Evolutionary conservation across 1,140 invertebrate genomes (phyloP).

Genomic region (Drosophila novamexicana): DNA sequence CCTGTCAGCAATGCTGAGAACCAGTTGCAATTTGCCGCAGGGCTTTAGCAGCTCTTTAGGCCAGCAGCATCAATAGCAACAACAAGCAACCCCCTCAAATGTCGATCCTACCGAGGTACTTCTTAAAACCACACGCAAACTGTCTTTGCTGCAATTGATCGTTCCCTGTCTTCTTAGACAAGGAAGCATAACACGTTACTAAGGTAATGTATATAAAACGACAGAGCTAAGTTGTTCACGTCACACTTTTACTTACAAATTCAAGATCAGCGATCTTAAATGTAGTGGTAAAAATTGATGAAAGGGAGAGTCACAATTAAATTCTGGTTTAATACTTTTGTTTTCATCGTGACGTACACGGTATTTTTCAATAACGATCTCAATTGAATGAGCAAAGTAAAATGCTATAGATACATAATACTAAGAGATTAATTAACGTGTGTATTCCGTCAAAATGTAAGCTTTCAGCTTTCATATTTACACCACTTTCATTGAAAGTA

Average conservation of each 20-base stretch:
- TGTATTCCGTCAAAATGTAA: not conserved
- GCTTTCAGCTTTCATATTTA: not conserved
- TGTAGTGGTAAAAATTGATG: not conserved
- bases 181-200: not conserved
- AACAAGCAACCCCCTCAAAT: not conserved
- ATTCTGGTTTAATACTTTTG: no score
- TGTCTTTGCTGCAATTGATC: not conserved
- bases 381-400: no score
- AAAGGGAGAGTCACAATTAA: no score
- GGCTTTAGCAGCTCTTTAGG: slow-evolving; percentile 1
- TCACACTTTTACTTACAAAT: not conserved
- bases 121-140: not conserved
- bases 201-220: not conserved
- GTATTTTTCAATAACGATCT: no score
- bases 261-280: not conserved
- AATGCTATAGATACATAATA: not conserved
- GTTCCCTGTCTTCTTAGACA: not conserved
- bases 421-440: not conserved
- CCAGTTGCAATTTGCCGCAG: slow-evolving; percentile 42
- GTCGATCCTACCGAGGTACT: no score
- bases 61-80: not conserved
- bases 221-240: not conserved
- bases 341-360: no score
- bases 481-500: not conserved
- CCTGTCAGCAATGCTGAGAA: slow-evolving; percentile 18